Percentiles rank a stretch among this genome's conserved stretches.
These are phyloP conservation scores for Kradibia gibbosae DNA, from an alignment of 1,140 invertebrate species.

Conservation along the genomic window DNA sequence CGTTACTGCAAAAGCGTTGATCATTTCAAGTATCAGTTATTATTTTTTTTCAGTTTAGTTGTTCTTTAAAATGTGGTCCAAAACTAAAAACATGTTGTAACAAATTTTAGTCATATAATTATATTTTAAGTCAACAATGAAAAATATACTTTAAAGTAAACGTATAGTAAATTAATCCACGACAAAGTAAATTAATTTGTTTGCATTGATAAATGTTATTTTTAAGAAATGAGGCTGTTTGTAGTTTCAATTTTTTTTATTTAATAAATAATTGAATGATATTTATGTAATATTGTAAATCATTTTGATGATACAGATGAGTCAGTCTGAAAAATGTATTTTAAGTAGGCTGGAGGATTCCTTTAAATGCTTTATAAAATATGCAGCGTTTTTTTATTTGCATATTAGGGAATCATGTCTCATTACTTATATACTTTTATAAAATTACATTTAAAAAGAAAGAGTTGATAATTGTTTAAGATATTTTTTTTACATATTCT, in stretches of 20 bases:
- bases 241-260: not conserved
- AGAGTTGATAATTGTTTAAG: no score
- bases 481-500: no score
- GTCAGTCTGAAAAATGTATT: not conserved
- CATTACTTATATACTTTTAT: not conserved
- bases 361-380: not conserved
- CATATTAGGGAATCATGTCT: not conserved
- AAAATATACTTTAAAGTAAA: no score
- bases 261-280: not conserved
- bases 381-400: not conserved
- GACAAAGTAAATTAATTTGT: no score
- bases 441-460: not conserved
- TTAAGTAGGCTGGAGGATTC: slow-evolving; percentile 1
- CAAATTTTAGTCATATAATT: no score
- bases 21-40: not conserved
- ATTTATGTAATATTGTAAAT: slow-evolving; percentile 3
- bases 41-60: not conserved
- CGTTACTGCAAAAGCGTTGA: not conserved
- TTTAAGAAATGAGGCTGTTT: no score
- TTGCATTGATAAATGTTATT: no score
- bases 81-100: no score
- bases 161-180: no score
- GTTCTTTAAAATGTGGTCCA: not conserved
- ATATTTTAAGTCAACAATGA: no score
- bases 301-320: not conserved